Base-by-base conservation (phyloP, 1,140 invertebrate genomes). In the Cecropterus lyciades region DNA sequence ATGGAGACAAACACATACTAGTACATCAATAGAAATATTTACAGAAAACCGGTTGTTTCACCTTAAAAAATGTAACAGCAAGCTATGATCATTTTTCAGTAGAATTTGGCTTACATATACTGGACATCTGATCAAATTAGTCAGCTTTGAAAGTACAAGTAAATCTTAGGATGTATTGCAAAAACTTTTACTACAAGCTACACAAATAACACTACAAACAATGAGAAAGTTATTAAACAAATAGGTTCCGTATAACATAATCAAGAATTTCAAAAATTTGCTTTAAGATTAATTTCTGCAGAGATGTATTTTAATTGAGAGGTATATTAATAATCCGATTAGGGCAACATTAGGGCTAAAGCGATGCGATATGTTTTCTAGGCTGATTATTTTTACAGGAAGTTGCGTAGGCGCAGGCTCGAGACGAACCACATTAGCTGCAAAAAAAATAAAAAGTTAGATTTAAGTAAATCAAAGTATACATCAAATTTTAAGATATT, bases 371-470 rank as follows among this genome's bases (percentile, higher is more conserved):
- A 67, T 57, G 72, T 84, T 91, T 24, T 77, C 75, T 13, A 73
- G 66, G 51, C 77, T 86, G 52, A 89, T 75, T 56, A 89, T 88
- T 79, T 86, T 87, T 20, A 87, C 85, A 0, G 89, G 89, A 11
- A 89, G 70, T 63, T 91, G 87, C 10, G 89, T 89, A 1, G 87
- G 89, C 52, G 77, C 63, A 0, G 87, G 85, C 57, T 86, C 85
- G 57, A 79, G 73, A 9, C 83, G 79, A 9, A 87, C 77, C 9
- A 89, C 83, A 57, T 84, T 89, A 20, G 87, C 88, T 43, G 40
- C 40, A 43, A 43, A 43, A 6, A 43, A 43, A 43, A 14, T n/a
- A n/a, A n/a, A n/a, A n/a, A n/a, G n/a, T n/a, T n/a, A n/a, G n/a
- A n/a, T n/a, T n/a, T n/a, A n/a, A n/a, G n/a, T n/a, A n/a, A n/a